Base-by-base conservation (phyloP, 2,797 vertebrate species). In the Pipistrellus pipistrellus region DNA sequence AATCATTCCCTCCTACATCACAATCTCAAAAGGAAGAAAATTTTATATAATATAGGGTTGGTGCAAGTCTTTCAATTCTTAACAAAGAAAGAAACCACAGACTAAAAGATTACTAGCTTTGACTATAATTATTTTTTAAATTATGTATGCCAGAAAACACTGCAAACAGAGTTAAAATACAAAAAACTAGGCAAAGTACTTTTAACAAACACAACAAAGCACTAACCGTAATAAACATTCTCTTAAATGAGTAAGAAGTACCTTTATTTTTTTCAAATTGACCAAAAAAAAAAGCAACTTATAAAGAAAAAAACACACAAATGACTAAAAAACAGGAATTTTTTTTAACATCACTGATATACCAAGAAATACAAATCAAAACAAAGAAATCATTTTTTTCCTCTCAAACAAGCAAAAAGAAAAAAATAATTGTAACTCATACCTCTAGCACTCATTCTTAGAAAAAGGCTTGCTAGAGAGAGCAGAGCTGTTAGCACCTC, bases 151-250 rank as follows among this genome's bases (percentile, higher is more conserved):
- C n/a, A 35, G 77, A 66, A 84, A 91, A 88, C 51, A 92, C 48
- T 64, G 35, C n/a, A 90, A 89, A 95, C 30, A 91, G 95, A 93
- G 77, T 88, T 80, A 94, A 88, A 93, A 89, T 72, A 73, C 2
- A 87, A 59, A 90, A 81, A 82, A 11, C 20, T 21, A 90, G 5
- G 7, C n/a, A 93, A 93, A 95, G 68, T 93, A 94, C 75, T 72
- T 86, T 13, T 72, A 57, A 87, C 1, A 76, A 23, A 86, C 20
- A 57, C 55, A 82, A 86, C n/a, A 72, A 91, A 92, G 32, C 83
- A 32, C 46, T 92, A 91, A 55, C 27, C 17, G 72, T 80, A 73
- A 90, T 77, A 89, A 94, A 92, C 66, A 82, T 35, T 87, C 30
- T 93, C 66, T 76, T 62, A 71, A 80, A 68, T 27, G 35, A 92